Percentiles rank a stretch among this genome's conserved stretches.
phyloP scores from a whole-genome alignment of 2,797 vertebrate genomes.

The Eulemur coronatus region DNA sequence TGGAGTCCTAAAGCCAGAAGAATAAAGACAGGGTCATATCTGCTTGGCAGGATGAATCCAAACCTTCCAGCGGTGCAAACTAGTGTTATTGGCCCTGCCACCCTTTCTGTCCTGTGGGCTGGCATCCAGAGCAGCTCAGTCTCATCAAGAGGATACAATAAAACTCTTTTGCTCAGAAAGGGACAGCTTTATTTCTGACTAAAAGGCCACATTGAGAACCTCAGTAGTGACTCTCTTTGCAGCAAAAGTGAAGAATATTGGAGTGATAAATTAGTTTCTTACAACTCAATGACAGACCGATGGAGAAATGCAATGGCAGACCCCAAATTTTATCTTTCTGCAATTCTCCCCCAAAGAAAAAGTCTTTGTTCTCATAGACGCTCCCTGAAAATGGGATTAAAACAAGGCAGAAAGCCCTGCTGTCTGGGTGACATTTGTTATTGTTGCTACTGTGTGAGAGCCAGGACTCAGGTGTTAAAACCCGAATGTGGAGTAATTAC shows the following conservation, averaged over 20 bases:
- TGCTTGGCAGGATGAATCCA: neutral
- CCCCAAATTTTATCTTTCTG: constrained; percentile 12
- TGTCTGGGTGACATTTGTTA: neutral
- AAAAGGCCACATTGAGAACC: neutral
- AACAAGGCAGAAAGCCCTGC: neutral
- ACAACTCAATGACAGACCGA: neutral
- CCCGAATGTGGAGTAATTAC: neutral
- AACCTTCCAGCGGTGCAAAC: neutral
- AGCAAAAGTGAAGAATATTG: neutral
- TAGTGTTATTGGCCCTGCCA: neutral
- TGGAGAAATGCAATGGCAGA: neutral
- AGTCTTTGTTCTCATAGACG: neutral
- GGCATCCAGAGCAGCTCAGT: neutral
- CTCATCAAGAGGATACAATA: neutral
- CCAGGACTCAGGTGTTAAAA: constrained; percentile 17
- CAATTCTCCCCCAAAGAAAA: neutral
- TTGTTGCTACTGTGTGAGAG: neutral
- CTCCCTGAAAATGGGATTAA: neutral
- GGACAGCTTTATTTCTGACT: constrained; percentile 21
- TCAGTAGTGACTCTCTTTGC: neutral
- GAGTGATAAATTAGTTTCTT: neutral
- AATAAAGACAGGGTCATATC: neutral
- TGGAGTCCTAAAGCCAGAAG: neutral
- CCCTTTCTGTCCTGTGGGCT: neutral
- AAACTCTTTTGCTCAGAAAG: neutral